Conservation (phyloP, 2,797 vertebrate species). For the Adelosebastes latens region DNA sequence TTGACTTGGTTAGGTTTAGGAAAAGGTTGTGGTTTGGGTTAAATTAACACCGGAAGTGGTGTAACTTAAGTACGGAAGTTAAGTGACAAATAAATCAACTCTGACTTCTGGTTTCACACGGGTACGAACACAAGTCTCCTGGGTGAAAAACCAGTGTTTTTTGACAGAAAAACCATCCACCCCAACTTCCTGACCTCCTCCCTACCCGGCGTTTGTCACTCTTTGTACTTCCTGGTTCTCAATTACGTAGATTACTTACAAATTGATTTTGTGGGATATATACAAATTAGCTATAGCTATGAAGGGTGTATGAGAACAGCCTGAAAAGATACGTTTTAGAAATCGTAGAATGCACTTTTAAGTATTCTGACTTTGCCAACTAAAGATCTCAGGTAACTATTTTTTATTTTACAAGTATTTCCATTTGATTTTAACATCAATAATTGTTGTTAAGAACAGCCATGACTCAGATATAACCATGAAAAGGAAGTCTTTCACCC, state of each 20-base stretch:
- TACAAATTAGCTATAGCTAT: too few relatives aligned
- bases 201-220: accelerated
- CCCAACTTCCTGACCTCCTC: too few relatives aligned
- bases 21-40: accelerated
- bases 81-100: too few relatives aligned
- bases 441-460: background rate
- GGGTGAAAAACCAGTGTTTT: accelerated
- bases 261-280: too few relatives aligned
- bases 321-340: background rate
- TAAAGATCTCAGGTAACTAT: background rate
- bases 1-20: too few relatives aligned
- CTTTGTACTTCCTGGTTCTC: too few relatives aligned
- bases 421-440: background rate
- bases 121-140: too few relatives aligned
- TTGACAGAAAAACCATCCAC: too few relatives aligned
- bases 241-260: too few relatives aligned
- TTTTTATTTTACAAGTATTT: background rate
- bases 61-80: too few relatives aligned
- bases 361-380: background rate
- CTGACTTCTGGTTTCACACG: too few relatives aligned
- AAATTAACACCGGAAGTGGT: too few relatives aligned
- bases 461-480: background rate
- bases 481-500: background rate
- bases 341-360: background rate
- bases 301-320: accelerated